phyloP scores from a whole-genome alignment of 2,113 vertebrate species.

The Labrus mixtus region DNA sequence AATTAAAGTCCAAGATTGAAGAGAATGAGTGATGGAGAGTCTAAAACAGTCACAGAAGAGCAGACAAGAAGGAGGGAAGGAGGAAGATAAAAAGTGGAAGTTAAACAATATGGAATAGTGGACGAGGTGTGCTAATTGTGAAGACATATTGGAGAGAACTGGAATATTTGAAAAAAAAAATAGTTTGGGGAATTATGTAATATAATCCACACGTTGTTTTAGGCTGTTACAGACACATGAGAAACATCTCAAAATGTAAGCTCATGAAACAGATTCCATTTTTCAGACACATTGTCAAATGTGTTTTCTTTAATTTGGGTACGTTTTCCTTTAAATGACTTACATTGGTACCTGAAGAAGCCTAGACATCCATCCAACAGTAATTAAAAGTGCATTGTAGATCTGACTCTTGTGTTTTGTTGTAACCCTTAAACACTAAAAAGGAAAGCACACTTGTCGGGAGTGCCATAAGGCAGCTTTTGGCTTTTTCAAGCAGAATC shows the following conservation, averaged over 20 bases:
- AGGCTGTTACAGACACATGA: not conserved
- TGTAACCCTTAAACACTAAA: constrained; percentile 1
- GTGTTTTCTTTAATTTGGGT: not conserved
- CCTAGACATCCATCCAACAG: not conserved
- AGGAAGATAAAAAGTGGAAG: no score
- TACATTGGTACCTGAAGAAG: not conserved
- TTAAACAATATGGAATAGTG: not conserved
- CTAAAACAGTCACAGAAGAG: not conserved
- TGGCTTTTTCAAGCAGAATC: constrained; percentile 59
- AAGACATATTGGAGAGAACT: no score
- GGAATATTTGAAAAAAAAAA: no score
- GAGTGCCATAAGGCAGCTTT: constrained; percentile 53
- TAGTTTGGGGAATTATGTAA: no score
- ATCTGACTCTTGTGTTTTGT: constrained; percentile 2
- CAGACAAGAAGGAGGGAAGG: not conserved
- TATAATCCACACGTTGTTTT: no score
- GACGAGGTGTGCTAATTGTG: not conserved
- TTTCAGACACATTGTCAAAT: not conserved
- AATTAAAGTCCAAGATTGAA: constrained; percentile 21
- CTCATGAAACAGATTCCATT: constrained; percentile 19
- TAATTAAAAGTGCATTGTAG: not conserved
- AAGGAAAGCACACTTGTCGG: constrained; percentile 5
- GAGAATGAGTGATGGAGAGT: not conserved
- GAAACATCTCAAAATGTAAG: not conserved
- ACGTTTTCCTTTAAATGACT: not conserved